These are phyloP conservation scores for Thamnophis sirtalis DNA, from an alignment of 2,113 vertebrate species.

Conservation along the genomic window DNA sequence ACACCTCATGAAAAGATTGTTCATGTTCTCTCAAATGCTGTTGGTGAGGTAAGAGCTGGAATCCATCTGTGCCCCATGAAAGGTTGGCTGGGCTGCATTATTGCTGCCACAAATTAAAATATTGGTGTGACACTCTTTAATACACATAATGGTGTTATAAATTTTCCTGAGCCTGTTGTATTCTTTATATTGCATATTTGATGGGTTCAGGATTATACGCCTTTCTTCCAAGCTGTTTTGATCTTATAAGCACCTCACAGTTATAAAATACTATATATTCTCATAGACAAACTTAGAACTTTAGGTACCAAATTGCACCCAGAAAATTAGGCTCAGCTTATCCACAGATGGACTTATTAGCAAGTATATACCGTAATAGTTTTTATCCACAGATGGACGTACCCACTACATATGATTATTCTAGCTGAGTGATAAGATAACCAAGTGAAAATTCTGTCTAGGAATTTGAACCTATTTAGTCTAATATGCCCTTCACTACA, in stretches of 20 bases:
- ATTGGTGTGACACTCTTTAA: background rate
- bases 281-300: background rate
- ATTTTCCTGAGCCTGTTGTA: background rate
- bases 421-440: background rate
- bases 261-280: background rate
- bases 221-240: background rate
- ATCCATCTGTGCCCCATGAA: background rate
- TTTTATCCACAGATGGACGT: background rate
- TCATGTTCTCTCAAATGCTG: constrained; percentile 92
- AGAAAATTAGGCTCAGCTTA: background rate
- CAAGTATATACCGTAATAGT: background rate
- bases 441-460: background rate
- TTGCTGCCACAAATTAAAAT: background rate
- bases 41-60: constrained; percentile 83
- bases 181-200: too few relatives aligned
- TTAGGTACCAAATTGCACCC: background rate
- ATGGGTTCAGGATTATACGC: background rate
- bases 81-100: background rate
- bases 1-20: constrained; percentile 96
- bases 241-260: background rate
- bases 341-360: background rate
- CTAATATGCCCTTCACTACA: background rate
- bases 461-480: background rate
- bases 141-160: background rate
- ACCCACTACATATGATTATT: background rate